Percentiles rank a stretch among this genome's conserved stretches.
Conservation (phyloP, 2,113 vertebrate genomes). For the Grammomys surdaster region DNA sequence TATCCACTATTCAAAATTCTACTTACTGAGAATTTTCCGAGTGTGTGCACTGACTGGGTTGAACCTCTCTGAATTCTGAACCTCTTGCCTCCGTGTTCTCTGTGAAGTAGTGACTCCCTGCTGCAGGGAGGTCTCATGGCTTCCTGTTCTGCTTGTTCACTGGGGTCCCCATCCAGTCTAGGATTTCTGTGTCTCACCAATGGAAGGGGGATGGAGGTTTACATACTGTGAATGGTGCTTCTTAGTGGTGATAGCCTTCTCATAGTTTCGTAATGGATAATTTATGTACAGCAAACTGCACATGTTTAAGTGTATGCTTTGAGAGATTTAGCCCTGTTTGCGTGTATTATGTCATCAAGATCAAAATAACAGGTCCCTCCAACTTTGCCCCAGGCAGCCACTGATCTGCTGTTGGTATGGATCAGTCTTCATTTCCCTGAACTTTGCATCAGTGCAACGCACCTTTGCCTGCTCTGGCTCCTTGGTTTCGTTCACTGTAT, state of each 20-base stretch:
- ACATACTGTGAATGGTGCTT: background rate
- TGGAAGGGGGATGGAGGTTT: background rate
- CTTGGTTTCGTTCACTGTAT: background rate
- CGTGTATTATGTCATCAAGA: background rate
- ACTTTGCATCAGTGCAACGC: background rate
- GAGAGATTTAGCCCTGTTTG: constrained; percentile 25
- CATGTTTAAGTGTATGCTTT: background rate
- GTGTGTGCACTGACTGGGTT: background rate
- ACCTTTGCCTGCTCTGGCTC: background rate
- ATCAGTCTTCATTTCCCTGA: background rate
- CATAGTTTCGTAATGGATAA: background rate
- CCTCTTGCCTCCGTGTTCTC: background rate
- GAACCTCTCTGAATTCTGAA: background rate
- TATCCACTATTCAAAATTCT: background rate
- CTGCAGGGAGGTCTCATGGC: background rate
- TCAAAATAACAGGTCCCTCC: background rate
- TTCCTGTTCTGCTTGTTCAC: background rate
- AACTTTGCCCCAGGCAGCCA: background rate
- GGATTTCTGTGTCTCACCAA: background rate
- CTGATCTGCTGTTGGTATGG: background rate
- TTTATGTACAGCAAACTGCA: background rate
- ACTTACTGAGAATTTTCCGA: background rate
- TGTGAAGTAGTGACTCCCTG: background rate
- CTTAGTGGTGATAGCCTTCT: background rate
- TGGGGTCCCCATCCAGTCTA: background rate